Conservation (phyloP, 2,113 vertebrate genomes). For the Eurystomus gularis region DNA sequence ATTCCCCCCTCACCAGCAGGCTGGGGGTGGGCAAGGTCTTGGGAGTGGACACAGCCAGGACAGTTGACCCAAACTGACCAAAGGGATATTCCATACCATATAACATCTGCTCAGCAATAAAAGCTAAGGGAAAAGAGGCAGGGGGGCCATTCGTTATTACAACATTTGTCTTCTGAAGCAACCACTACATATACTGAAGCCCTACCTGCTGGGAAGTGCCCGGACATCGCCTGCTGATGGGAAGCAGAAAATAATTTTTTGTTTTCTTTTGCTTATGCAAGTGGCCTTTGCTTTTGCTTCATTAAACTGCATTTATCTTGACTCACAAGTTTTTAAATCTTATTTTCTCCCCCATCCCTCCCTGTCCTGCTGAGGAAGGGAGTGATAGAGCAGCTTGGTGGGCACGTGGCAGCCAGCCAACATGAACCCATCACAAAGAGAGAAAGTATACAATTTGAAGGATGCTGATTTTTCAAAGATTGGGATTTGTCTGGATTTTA, state of each 20-base stretch:
- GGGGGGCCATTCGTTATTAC: neutral
- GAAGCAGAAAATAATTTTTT: neutral
- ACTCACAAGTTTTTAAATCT: neutral
- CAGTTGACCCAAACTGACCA: neutral
- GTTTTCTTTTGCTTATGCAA: neutral
- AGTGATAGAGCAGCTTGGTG: neutral
- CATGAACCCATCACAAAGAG: neutral
- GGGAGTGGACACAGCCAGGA: neutral
- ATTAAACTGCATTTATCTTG: neutral
- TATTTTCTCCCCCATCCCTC: neutral
- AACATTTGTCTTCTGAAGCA: neutral
- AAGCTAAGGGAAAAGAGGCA: neutral
- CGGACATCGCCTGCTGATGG: neutral
- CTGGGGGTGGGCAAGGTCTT: neutral
- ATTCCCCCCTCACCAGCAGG: neutral
- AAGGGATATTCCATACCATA: neutral
- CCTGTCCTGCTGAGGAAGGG: neutral
- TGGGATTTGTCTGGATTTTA: neutral
- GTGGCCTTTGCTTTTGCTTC: neutral
- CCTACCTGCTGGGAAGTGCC: neutral
- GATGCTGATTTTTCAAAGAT: neutral
- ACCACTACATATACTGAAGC: neutral
- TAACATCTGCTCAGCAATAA: neutral
- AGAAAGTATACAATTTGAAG: neutral
- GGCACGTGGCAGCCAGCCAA: neutral